Conservation (phyloP, 2,113 vertebrate genomes). For the Henicopernis longicauda region DNA sequence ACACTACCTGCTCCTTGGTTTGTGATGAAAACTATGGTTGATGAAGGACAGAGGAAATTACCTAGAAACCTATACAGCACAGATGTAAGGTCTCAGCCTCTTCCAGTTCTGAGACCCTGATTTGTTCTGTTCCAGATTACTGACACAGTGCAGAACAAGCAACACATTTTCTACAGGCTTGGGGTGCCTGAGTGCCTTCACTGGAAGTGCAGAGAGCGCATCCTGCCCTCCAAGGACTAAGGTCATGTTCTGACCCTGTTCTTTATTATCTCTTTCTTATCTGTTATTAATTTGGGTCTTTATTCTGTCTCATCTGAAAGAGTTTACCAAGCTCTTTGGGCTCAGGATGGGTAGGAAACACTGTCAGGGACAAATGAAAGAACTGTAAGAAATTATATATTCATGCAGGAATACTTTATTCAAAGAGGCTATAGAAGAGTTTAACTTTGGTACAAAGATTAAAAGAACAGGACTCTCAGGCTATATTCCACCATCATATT, state of each 20-base stretch:
- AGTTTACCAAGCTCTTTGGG: neutral
- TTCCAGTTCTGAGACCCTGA: neutral
- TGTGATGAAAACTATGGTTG: neutral
- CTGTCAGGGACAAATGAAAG: neutral
- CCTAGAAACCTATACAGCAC: neutral
- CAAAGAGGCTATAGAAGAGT: neutral
- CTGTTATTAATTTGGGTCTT: neutral
- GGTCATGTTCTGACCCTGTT: rapidly evolving
- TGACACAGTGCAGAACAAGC: neutral
- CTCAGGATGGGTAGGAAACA: neutral
- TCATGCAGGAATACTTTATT: neutral
- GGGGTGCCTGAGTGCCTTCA: neutral
- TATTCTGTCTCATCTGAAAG: neutral
- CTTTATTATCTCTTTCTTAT: neutral
- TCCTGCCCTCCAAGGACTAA: neutral
- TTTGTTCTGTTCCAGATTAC: neutral
- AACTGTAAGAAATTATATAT: neutral
- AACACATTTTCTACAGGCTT: neutral
- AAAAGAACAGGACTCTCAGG: neutral
- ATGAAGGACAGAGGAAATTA: neutral
- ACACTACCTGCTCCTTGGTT: neutral
- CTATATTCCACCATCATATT: neutral
- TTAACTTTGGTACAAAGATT: neutral
- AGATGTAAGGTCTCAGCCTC: neutral
- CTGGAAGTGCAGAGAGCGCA: neutral